Conservation (phyloP, 1,140 invertebrate genomes). For the Nomia melanderi region DNA sequence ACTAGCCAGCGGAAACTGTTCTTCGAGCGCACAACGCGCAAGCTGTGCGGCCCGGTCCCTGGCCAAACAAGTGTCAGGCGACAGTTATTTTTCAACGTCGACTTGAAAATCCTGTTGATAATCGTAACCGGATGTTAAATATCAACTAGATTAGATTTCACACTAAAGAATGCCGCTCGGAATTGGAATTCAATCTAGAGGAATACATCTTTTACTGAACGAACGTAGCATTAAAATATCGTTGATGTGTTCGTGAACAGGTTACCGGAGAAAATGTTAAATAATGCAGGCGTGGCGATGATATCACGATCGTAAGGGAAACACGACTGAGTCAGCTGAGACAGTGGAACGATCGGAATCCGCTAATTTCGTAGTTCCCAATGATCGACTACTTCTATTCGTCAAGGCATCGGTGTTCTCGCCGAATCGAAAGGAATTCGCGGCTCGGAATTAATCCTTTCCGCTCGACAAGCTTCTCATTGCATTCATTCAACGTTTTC, state of each 20-base stretch:
- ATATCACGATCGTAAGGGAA: not conserved
- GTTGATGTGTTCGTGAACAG: not conserved
- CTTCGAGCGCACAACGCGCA: not conserved
- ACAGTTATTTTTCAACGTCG: not conserved
- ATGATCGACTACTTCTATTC: not conserved
- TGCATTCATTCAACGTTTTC: too few relatives aligned
- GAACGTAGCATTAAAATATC: too few relatives aligned
- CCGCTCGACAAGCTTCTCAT: too few relatives aligned
- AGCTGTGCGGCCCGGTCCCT: not conserved
- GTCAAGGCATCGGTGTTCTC: too few relatives aligned
- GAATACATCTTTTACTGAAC: too few relatives aligned
- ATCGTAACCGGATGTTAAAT: not conserved
- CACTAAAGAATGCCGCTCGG: not conserved
- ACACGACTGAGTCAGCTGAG: slow-evolving; percentile 19
- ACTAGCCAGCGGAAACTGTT: not conserved
- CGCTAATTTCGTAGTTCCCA: not conserved
- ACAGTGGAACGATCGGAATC: not conserved
- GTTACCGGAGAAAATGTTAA: not conserved
- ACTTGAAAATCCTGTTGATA: not conserved
- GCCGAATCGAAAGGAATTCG: not conserved
- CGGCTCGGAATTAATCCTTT: too few relatives aligned
- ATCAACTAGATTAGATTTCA: too few relatives aligned
- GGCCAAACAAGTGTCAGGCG: not conserved
- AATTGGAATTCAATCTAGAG: too few relatives aligned
- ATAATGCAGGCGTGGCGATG: not conserved